phyloP scores from a whole-genome alignment of 2,797 vertebrate genomes.

The Pyrrhura leucotis region DNA sequence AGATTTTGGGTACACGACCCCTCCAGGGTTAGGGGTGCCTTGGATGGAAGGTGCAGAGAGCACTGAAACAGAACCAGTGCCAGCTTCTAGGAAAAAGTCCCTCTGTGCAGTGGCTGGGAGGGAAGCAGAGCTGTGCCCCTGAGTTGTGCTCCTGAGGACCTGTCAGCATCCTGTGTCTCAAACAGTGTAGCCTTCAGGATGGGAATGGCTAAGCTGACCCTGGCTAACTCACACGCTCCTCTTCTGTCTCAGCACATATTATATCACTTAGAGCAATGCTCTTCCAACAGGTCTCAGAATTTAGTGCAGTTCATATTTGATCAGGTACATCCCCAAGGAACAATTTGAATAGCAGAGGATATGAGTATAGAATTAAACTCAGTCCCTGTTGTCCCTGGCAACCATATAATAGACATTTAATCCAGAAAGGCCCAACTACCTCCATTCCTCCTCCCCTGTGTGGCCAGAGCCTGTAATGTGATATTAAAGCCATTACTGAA shows the following conservation, averaged over 20 bases:
- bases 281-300: conserved; percentile 17
- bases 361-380: conserved; percentile 44
- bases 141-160: background rate
- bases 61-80: background rate
- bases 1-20: background rate
- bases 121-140: background rate
- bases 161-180: background rate
- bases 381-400: conserved; percentile 32
- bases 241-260: background rate
- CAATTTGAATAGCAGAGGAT: conserved; percentile 33
- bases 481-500: conserved; percentile 38
- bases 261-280: background rate
- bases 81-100: background rate
- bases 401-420: conserved; percentile 53
- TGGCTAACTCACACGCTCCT: rapidly evolving
- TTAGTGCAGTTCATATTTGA: conserved; percentile 36
- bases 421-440: conserved; percentile 25
- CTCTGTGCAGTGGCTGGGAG: background rate
- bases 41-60: background rate
- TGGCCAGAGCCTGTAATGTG: background rate
- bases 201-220: background rate
- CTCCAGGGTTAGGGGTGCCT: background rate
- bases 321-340: conserved; percentile 28
- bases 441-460: conserved; percentile 16
- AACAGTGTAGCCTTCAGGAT: background rate